Evolutionary conservation across 2,797 vertebrate species (phyloP).

Genomic region (Pangasius sanitwongsei): DNA sequence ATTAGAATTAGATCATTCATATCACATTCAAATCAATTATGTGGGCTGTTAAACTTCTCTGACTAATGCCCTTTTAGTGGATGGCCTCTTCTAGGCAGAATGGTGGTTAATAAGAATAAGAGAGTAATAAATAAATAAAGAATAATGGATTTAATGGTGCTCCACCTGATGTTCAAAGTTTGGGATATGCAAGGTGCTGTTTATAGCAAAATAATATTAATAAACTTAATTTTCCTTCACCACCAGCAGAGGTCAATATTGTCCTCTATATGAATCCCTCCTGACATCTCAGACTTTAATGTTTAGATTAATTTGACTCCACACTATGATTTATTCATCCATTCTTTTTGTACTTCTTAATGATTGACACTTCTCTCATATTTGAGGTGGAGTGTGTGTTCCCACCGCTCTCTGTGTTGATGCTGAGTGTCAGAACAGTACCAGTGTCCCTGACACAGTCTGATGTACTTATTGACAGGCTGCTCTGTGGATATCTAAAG

Average conservation of each 20-base stretch:
- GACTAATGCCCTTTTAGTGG: background rate
- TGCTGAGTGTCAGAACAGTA: slow-evolving; percentile 42
- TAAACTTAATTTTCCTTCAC: background rate
- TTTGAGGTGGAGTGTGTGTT: slow-evolving; percentile 34
- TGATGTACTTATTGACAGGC: slow-evolving; percentile 40
- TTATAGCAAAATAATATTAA: background rate
- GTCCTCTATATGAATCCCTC: slow-evolving; percentile 58
- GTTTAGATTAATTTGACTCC: slow-evolving; percentile 27
- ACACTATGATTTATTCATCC: slow-evolving; percentile 49
- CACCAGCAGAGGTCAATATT: slow-evolving; percentile 77
- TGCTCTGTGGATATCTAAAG: slow-evolving; percentile 26
- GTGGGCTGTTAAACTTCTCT: background rate
- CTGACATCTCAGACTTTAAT: slow-evolving; percentile 4
- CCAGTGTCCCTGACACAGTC: slow-evolving; percentile 17
- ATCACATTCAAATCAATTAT: background rate
- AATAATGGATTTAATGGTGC: background rate
- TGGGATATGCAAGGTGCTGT: background rate
- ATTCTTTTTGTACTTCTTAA: slow-evolving; percentile 51
- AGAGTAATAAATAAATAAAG: no score
- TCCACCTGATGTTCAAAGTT: background rate
- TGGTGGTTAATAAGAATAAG: no score
- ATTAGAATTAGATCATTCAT: background rate
- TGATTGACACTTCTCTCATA: slow-evolving; percentile 45
- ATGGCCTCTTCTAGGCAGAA: background rate
- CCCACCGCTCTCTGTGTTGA: slow-evolving; percentile 42